Base-by-base conservation (phyloP, 1,140 invertebrate genomes). In the Ceratina australensis region DNA sequence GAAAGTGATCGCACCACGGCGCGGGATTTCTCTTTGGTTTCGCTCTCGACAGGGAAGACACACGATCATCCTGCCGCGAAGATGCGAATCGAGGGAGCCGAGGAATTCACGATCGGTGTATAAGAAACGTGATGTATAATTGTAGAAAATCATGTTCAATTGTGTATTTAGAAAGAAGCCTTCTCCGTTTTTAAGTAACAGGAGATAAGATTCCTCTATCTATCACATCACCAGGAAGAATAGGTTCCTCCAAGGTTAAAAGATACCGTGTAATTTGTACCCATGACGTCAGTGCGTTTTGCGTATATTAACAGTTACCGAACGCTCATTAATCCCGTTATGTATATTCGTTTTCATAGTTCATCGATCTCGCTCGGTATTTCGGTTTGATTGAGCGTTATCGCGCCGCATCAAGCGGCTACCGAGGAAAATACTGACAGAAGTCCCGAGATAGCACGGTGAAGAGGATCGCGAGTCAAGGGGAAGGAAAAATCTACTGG, bases 401-500 rank as follows among this genome's bases (percentile, higher is more conserved):
- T 42, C 33, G 8, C 15, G 15, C 7, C 8, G 60, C 52, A 57
- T 66, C 12, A 47, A 20, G 22, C n/a, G 0, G 28, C 26, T 42
- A 10, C 12, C 2, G 1, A 10, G 47, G 28, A n/a, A 54, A 63
- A 52, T 57, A 47, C 20, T 15, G 16, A 0, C 3, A 20, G 10
- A 47, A 69, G 47, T 33, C 56, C 20, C 0, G 66, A 42, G 33
- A 54, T 8, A 26, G 16, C 54, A 42, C 0, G 47, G 12, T 59
- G 60, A 22, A 72, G 33, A 76, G 79, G 76, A 68, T 72, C 72
- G 65, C 72, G 69, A 1, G 33, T 12, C 12, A 5, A 15, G 65
- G 65, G 72, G 67, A 54, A 54, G 68, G 72, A 85, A 85, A 83
- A 86, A 87, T 82, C 69, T 33, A 81, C 72, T 54, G 72, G 65